Conservation (phyloP, 2,797 vertebrate species). For the Chrosomus eos region DNA sequence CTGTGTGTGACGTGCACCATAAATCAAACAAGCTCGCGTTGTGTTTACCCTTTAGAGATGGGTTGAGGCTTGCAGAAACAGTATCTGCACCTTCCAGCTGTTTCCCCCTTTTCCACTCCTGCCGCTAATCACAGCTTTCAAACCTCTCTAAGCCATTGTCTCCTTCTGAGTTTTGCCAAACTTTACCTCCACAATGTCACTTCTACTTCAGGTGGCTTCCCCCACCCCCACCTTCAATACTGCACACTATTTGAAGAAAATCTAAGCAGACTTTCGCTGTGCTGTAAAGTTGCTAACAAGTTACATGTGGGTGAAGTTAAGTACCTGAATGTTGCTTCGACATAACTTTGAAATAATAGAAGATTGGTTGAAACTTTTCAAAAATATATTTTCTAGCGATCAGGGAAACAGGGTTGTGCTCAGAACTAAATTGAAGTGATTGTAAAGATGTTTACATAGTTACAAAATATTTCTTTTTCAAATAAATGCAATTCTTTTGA, state of each 20-base stretch:
- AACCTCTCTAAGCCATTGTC: constrained; percentile 66
- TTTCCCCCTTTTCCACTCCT: constrained; percentile 60
- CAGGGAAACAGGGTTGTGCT: neutral
- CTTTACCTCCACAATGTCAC: constrained; percentile 43
- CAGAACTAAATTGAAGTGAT: neutral
- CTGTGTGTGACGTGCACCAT: constrained; percentile 73
- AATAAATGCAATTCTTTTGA: neutral
- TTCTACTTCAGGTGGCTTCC: constrained; percentile 20
- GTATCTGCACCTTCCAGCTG: constrained; percentile 81
- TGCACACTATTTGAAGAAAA: constrained; percentile 33
- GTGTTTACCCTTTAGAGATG: constrained; percentile 76
- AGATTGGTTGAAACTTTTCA: neutral
- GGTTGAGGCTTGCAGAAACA: constrained; percentile 72
- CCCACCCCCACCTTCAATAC: neutral
- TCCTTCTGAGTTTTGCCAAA: constrained; percentile 50
- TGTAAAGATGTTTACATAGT: neutral
- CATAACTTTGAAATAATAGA: constrained; percentile 15
- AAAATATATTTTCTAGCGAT: neutral
- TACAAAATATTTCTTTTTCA: no score
- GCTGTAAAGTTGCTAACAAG: constrained; percentile 27
- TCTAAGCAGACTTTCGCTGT: constrained; percentile 30
- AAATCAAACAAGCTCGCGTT: constrained; percentile 77
- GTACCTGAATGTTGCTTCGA: neutral
- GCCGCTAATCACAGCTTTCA: constrained; percentile 72
- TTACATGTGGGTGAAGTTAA: constrained; percentile 21